A percentile compares a stretch with the other conserved stretches of the same genome.
Conservation (phyloP, 2,888 invertebrate species). For the Muscina levida region DNA sequence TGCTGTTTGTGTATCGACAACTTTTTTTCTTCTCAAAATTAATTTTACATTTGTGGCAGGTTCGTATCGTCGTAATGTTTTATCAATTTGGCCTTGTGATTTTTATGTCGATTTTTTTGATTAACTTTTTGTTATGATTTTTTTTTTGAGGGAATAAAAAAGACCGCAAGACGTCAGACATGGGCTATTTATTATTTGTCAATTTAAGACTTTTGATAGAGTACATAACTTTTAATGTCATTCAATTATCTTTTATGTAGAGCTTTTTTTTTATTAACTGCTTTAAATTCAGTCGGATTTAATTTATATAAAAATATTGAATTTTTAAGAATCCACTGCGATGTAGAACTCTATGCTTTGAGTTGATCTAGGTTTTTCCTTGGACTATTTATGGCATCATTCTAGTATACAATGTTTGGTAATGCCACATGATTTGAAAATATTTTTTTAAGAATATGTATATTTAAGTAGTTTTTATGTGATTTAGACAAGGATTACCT, state of each 20-base stretch:
- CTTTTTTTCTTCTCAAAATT: constrained; percentile 54
- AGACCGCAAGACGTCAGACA: not conserved
- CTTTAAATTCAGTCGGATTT: not conserved
- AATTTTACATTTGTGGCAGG: constrained; percentile 42
- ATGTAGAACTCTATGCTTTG: no score
- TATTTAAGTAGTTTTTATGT: no score
- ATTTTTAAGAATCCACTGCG: no score
- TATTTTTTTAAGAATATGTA: no score
- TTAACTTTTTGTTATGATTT: constrained; percentile 7
- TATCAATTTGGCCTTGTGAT: constrained; percentile 29
- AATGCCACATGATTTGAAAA: no score
- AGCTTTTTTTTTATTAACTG: constrained; percentile 8
- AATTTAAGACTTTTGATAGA: constrained; percentile 24
- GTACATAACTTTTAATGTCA: constrained; percentile 29
- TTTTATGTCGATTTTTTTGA: constrained; percentile 31
- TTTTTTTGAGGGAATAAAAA: not conserved
- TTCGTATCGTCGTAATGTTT: constrained; percentile 13
- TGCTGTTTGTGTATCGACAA: constrained; percentile 58
- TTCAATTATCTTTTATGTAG: constrained; percentile 25
- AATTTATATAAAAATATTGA: no score
- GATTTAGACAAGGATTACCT: no score
- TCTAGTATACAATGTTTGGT: no score
- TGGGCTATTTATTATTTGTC: constrained; percentile 30
- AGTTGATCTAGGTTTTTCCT: no score
- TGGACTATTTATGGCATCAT: no score